A percentile compares a stretch with the other conserved stretches of the same genome.
Conservation (phyloP, 2,888 invertebrate species). For the Polyploca ridens region DNA sequence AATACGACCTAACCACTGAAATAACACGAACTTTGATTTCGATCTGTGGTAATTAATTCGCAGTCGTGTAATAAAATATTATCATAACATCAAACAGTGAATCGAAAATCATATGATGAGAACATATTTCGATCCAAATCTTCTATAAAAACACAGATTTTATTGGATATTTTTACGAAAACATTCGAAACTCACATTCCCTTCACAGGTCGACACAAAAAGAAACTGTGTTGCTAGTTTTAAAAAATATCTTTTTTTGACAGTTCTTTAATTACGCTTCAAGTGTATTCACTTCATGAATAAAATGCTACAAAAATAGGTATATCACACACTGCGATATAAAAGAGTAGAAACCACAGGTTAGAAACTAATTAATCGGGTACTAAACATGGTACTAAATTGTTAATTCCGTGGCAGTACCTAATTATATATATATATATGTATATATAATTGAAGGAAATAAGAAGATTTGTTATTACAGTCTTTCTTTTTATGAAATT, state of each 20-base stretch:
- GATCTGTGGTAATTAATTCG: slow-evolving; percentile 32
- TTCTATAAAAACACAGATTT: slow-evolving; percentile 59
- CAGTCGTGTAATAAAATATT: slow-evolving; percentile 47
- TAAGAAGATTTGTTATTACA: too few species aligned
- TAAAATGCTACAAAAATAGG: too few species aligned
- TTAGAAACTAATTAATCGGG: too few species aligned
- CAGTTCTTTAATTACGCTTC: slow-evolving; percentile 8
- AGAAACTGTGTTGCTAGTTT: slow-evolving; percentile 61
- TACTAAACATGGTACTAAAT: too few species aligned
- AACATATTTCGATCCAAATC: slow-evolving; percentile 30
- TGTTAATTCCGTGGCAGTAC: too few species aligned
- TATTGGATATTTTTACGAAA: slow-evolving; percentile 64
- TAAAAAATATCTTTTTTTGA: slow-evolving; percentile 29
- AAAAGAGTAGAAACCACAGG: too few species aligned
- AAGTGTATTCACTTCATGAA: too few species aligned
- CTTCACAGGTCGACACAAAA: slow-evolving; percentile 78
- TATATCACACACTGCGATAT: too few species aligned
- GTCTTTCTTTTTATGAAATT: too few species aligned
- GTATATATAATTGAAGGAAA: too few species aligned
- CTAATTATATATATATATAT: too few species aligned
- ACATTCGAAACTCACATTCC: slow-evolving; percentile 79
- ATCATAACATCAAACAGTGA: slow-evolving; percentile 24
- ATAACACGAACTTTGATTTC: slow-evolving; percentile 49
- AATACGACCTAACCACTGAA: slow-evolving; percentile 46
- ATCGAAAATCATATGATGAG: slow-evolving; percentile 34